Conservation (phyloP, 2,113 vertebrate genomes). For the Calyptomena viridis region DNA sequence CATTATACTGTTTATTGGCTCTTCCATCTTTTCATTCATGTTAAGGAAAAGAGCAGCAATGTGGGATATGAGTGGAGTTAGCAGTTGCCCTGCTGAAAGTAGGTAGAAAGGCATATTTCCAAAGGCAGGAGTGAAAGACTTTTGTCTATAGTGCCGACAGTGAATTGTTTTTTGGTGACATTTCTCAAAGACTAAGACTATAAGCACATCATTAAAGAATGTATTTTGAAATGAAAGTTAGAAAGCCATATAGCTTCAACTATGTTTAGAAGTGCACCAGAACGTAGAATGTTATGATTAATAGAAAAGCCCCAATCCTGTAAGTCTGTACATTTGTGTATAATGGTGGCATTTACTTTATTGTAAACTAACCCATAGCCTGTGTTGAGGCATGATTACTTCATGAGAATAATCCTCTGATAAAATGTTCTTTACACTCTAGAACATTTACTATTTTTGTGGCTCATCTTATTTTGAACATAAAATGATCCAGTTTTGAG, state of each 20-base stretch:
- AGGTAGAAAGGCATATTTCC: not conserved
- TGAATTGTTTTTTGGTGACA: not conserved
- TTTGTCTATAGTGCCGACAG: not conserved
- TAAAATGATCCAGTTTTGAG: not conserved
- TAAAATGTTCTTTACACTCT: not conserved
- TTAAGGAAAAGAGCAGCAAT: not conserved
- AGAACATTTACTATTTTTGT: not conserved
- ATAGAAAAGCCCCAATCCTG: not conserved
- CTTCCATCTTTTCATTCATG: not conserved
- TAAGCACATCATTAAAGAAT: not conserved
- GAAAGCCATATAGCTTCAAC: not conserved
- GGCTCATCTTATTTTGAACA: not conserved
- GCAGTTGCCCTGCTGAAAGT: not conserved
- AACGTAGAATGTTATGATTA: not conserved
- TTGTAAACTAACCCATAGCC: not conserved
- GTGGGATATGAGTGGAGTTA: not conserved
- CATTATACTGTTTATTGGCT: not conserved
- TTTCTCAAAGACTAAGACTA: not conserved
- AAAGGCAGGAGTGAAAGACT: not conserved
- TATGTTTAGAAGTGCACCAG: not conserved
- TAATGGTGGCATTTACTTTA: not conserved
- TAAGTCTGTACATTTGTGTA: not conserved
- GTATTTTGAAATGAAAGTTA: not conserved
- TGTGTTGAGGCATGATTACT: not conserved
- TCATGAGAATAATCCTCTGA: not conserved